phyloP scores from a whole-genome alignment of 2,113 vertebrate species.

The Sisor rabdophorus region DNA sequence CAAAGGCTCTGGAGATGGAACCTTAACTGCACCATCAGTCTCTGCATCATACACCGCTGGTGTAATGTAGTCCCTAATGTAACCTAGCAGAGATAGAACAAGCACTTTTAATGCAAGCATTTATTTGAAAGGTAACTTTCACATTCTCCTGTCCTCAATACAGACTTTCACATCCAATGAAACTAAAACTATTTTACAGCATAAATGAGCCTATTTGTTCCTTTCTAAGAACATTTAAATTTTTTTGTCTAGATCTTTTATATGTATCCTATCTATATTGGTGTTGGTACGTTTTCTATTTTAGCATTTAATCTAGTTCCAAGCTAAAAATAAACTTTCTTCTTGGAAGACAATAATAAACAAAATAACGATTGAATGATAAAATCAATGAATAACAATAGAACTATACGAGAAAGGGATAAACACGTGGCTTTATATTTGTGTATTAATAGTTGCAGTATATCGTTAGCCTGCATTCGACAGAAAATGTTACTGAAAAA shows the following conservation, averaged over 20 bases:
- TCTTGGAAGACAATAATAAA: background rate
- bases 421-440: too few relatives aligned
- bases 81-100: constrained; percentile 64
- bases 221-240: too few relatives aligned
- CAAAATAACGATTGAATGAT: background rate
- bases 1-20: constrained; percentile 82
- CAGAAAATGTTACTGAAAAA: background rate
- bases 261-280: background rate
- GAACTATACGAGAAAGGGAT: too few relatives aligned
- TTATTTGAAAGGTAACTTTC: background rate
- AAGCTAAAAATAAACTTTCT: background rate
- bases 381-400: background rate
- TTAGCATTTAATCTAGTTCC: background rate
- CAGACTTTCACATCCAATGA: background rate
- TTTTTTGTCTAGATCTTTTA: background rate
- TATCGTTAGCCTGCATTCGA: background rate
- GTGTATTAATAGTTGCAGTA: constrained; percentile 1
- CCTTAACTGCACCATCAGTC: constrained; percentile 79
- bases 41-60: constrained; percentile 83
- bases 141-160: background rate
- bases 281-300: background rate
- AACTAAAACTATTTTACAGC: background rate
- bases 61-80: constrained; percentile 88
- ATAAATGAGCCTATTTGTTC: background rate
- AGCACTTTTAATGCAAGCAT: constrained; percentile 38